Percentiles rank a stretch among this genome's conserved stretches.
Conservation (phyloP, 1,140 invertebrate genomes). For the Muscidifurax raptorellus region DNA sequence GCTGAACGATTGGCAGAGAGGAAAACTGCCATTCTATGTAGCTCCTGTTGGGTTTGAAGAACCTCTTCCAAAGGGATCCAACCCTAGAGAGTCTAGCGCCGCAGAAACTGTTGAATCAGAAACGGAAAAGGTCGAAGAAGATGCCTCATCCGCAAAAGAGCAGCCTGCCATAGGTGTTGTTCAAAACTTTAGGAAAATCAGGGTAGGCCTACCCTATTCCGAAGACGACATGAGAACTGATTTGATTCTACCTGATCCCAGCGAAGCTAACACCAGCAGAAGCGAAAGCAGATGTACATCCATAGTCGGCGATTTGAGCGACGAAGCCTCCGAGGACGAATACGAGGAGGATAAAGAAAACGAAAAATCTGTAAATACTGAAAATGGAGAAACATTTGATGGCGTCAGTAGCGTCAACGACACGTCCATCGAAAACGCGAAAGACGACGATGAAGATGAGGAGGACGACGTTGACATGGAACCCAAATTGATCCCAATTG, state of each 20-base stretch:
- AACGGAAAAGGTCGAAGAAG: conserved; percentile 62
- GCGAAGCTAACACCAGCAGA: conserved; percentile 32
- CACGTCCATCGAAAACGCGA: conserved; percentile 30
- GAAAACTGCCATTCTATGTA: conserved; percentile 96
- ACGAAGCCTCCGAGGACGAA: conserved; percentile 59
- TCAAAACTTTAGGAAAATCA: conserved; percentile 89
- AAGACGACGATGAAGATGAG: conserved; percentile 56
- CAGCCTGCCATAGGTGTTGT: conserved; percentile 71
- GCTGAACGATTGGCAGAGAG: conserved; percentile 98
- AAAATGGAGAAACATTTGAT: conserved; percentile 1
- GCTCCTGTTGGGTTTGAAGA: conserved; percentile 86
- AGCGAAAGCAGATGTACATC: conserved; percentile 26
- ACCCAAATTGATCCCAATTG: conserved; percentile 40
- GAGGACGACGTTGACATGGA: conserved; percentile 36
- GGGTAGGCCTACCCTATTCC: conserved; percentile 84
- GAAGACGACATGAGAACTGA: conserved; percentile 77
- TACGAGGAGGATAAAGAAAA: conserved; percentile 49
- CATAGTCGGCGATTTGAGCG: conserved; percentile 49
- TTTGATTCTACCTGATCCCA: conserved; percentile 56
- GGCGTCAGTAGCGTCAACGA: conserved; percentile 43
- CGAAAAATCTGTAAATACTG: conserved; percentile 11
- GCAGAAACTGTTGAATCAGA: conserved; percentile 58
- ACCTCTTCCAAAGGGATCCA: conserved; percentile 72
- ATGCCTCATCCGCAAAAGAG: conserved; percentile 34
- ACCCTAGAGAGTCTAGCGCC: conserved; percentile 41